These are phyloP conservation scores for Scaptomyza reducta DNA, from an alignment of 2,888 invertebrate species.

Conservation along the genomic window DNA sequence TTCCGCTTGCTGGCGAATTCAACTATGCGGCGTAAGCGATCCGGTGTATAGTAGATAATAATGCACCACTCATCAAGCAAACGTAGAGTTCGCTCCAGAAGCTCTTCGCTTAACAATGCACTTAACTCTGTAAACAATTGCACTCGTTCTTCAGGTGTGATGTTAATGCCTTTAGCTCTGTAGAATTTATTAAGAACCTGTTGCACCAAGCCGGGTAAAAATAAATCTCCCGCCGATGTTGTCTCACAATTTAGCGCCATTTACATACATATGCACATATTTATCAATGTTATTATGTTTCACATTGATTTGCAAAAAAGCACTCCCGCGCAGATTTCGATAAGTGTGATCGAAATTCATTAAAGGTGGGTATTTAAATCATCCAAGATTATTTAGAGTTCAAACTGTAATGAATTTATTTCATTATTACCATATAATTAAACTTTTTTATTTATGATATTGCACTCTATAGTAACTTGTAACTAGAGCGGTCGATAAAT, in stretches of 20 bases:
- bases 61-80: conserved; percentile 87
- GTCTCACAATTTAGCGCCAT: conserved; percentile 36
- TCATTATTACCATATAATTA: not conserved
- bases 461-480: not conserved
- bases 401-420: not conserved
- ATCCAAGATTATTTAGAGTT: not conserved
- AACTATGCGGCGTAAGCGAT: conserved; percentile 22
- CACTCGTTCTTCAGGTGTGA: conserved; percentile 81
- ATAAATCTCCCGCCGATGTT: conserved; percentile 16
- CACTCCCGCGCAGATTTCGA: conserved; percentile 11
- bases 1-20: conserved; percentile 66
- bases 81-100: conserved; percentile 87
- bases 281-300: not conserved
- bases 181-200: conserved; percentile 47
- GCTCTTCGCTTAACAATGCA: conserved; percentile 86
- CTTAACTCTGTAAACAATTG: conserved; percentile 85
- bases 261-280: conserved; percentile 11
- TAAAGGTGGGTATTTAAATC: not conserved
- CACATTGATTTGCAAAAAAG: not conserved
- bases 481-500: too few relatives aligned
- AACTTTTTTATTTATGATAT: not conserved
- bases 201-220: conserved; percentile 41
- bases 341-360: not conserved
- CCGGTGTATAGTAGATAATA: conserved; percentile 84
- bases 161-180: not conserved